Evolutionary conservation across 2,888 invertebrate species (phyloP), one percentile per base, ranked within the genome.

Genomic region (Chrysotoxum bicinctum): DNA sequence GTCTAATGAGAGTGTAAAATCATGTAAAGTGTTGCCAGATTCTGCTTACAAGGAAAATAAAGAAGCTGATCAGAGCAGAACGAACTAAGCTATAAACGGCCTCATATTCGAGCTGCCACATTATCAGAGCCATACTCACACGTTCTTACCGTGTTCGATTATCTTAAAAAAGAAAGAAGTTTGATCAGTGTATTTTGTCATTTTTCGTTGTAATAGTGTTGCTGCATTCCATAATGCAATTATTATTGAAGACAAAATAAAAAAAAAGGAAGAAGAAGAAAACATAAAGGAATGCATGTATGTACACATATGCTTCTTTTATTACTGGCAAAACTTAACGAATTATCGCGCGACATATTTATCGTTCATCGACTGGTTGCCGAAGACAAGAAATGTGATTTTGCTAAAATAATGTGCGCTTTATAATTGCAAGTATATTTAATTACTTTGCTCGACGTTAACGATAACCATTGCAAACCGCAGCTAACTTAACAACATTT

Each of bases 181-280:
- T n/a, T 68, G 70, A 58, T 37, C 72, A 60, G 52, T 70, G 64
- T 76, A 40, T 60, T 56, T 21, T 73, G 26, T 69, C 40, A 50
- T 64, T 70, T 62, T 50, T 56, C n/a, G 23, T 54, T 85, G 76
- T 58, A 64, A 81, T 85, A 81, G 85, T 85, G 85, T 85, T 85
- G 81, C 85, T 76, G 76, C 85, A 85, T 85, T 85, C 85, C 81
- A 85, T 85, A 85, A 81, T 85, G 85, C 81, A 81, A 81, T 85
- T 85, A 85, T 85, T 85, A 81, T 81, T 85, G 76, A 70, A 81
- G 77, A 73, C 50, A 68, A 85, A 81, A 64, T 75, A 84, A 76
- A 40, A 58, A 23, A 37, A 74, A 14, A n/a, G 2, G 5, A 12
- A 50, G 23, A 62, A 58, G 50, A 14, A 26, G 37, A 60, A 50